phyloP scores from a whole-genome alignment of 2,113 vertebrate species.

The Sus scrofa region DNA sequence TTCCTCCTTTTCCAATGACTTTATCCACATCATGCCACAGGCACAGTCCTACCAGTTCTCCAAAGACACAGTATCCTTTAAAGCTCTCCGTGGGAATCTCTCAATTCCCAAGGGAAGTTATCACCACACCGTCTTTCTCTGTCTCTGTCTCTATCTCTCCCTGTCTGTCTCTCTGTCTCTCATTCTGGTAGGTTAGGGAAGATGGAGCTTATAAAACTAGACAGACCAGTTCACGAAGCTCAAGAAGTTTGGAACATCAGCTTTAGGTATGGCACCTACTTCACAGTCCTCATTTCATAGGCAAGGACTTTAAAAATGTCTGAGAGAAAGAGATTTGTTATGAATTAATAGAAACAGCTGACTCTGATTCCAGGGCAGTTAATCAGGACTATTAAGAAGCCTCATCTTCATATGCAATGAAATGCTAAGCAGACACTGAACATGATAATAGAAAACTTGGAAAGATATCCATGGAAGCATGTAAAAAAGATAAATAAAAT shows the following conservation, averaged over 20 bases:
- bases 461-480: not conserved
- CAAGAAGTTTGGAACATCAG: not conserved
- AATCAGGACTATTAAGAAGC: not conserved
- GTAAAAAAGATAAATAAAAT: constrained; percentile 25
- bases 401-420: not conserved
- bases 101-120: not conserved
- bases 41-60: not conserved
- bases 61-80: not conserved
- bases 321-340: not conserved
- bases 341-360: not conserved
- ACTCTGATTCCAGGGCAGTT: not conserved
- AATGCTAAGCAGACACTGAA: not conserved
- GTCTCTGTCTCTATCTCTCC: too few relatives aligned
- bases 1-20: not conserved
- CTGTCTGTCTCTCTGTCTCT: not conserved
- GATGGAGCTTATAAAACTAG: not conserved
- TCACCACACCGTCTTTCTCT: not conserved
- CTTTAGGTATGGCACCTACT: not conserved
- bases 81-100: not conserved
- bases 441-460: not conserved
- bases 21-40: not conserved
- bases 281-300: not conserved
- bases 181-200: not conserved
- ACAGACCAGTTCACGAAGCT: not conserved
- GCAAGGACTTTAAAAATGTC: not conserved